A percentile compares a stretch with the other conserved stretches of the same genome.
These are phyloP conservation scores for Bombylius major DNA, from an alignment of 2,888 invertebrate genomes.

Conservation along the genomic window DNA sequence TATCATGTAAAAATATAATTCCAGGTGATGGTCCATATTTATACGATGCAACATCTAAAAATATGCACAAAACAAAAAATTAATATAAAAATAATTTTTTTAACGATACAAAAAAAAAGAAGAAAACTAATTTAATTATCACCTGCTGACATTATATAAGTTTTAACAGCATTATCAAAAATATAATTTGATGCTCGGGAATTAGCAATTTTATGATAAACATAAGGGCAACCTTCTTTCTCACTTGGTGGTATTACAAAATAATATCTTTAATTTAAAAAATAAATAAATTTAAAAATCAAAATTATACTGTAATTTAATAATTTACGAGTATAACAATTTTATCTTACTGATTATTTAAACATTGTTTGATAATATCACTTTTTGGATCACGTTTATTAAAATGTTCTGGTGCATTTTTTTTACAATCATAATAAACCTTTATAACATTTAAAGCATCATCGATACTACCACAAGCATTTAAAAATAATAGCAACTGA, in stretches of 20 bases:
- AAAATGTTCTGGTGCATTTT: constrained; percentile 50
- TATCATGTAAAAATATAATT: constrained; percentile 51
- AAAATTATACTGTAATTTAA: too few relatives aligned
- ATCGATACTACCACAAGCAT: constrained; percentile 12
- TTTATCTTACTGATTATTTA: constrained; percentile 39
- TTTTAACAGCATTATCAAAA: constrained; percentile 46
- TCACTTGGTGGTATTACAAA: constrained; percentile 43
- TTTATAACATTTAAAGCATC: constrained; percentile 29
- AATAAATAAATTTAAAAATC: not conserved
- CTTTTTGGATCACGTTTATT: constrained; percentile 40
- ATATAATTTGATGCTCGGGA: constrained; percentile 45
- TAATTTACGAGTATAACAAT: too few relatives aligned
- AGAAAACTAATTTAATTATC: constrained; percentile 14
- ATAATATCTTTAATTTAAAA: constrained; percentile 39
- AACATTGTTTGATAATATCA: constrained; percentile 32
- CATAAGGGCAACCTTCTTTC: constrained; percentile 45
- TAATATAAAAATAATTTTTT: not conserved
- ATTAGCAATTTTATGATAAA: constrained; percentile 47
- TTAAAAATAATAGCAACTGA: constrained; percentile 14
- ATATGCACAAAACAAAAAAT: not conserved
- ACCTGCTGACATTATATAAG: constrained; percentile 47
- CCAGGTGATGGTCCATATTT: constrained; percentile 48
- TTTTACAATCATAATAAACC: constrained; percentile 46
- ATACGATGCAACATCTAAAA: constrained; percentile 43
- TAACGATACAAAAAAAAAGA: too few relatives aligned